Evolutionary conservation across 2,113 vertebrate species (phyloP).

Genomic region (Corythoichthys intestinalis): DNA sequence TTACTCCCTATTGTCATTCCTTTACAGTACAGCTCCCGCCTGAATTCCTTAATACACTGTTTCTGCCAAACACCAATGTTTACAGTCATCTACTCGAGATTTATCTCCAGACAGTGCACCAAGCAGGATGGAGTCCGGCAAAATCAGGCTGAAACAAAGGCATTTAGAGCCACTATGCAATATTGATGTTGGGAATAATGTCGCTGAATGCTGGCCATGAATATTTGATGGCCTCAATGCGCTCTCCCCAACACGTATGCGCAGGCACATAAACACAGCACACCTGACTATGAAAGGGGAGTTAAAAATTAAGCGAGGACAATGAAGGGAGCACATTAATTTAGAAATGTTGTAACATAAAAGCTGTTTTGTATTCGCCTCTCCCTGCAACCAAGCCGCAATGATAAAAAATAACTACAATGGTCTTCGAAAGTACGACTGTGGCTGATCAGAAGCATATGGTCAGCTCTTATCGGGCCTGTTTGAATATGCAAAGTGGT

Average conservation of each 20-base stretch:
- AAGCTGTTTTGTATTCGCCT: constrained; percentile 5
- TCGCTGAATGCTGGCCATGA: constrained; percentile 73
- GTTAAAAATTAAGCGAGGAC: constrained; percentile 11
- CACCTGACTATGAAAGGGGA: constrained; percentile 17
- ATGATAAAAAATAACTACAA: constrained; percentile 13
- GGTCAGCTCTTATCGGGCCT: constrained; percentile 7
- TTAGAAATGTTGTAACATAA: constrained; percentile 10
- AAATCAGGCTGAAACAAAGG: constrained; percentile 66
- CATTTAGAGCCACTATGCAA: constrained; percentile 76
- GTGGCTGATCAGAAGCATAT: background rate
- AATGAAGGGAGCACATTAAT: constrained; percentile 9
- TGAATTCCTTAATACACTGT: constrained; percentile 7
- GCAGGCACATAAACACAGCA: constrained; percentile 10
- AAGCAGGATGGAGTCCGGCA: constrained; percentile 21
- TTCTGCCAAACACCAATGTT: constrained; percentile 13
- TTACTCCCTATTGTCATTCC: background rate
- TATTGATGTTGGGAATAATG: constrained; percentile 83
- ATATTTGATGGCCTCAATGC: constrained; percentile 79
- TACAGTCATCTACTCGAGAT: constrained; percentile 28
- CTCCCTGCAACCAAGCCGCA: background rate
- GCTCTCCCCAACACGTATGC: constrained; percentile 36
- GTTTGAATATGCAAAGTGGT: constrained; percentile 9
- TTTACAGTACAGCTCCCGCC: background rate
- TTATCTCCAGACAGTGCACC: constrained; percentile 10
- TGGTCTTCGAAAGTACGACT: background rate